These are phyloP conservation scores for Pseudoatta argentina DNA, from an alignment of 1,140 invertebrate species.

Conservation along the genomic window DNA sequence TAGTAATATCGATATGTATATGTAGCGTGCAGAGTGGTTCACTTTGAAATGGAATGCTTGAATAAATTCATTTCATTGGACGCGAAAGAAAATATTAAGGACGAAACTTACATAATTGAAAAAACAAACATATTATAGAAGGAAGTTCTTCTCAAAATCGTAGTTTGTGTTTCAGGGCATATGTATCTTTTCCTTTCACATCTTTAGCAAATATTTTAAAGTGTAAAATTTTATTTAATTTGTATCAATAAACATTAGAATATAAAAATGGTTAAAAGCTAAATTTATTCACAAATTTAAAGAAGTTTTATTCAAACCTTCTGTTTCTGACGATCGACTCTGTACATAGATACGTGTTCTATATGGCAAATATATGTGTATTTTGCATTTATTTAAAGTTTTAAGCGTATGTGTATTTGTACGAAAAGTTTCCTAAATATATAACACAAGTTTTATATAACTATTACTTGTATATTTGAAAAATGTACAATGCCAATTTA, in stretches of 20 bases:
- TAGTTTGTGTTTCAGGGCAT: no score
- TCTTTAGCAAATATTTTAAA: not conserved
- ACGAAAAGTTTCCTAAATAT: conserved; percentile 45
- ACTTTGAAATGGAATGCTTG: conserved; percentile 4
- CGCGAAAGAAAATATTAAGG: not conserved
- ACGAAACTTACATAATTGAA: not conserved
- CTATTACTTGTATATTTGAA: not conserved
- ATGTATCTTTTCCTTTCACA: not conserved
- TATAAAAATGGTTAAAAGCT: not conserved
- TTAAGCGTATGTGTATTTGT: conserved; percentile 8
- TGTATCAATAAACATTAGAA: not conserved
- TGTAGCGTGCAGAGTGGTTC: conserved; percentile 19
- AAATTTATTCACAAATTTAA: not conserved
- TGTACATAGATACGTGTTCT: conserved; percentile 21
- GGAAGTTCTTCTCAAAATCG: not conserved
- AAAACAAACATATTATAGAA: not conserved
- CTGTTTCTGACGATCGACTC: not conserved
- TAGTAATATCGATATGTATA: conserved; percentile 3
- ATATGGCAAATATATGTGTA: conserved; percentile 34
- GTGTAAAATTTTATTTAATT: not conserved
- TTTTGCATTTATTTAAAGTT: conserved; percentile 52
- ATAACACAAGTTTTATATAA: conserved; percentile 11
- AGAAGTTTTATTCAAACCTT: not conserved
- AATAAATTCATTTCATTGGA: conserved; percentile 15
- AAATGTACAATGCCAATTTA: not conserved